Conservation (phyloP, 2,113 vertebrate species). For the Salvator merianae region DNA sequence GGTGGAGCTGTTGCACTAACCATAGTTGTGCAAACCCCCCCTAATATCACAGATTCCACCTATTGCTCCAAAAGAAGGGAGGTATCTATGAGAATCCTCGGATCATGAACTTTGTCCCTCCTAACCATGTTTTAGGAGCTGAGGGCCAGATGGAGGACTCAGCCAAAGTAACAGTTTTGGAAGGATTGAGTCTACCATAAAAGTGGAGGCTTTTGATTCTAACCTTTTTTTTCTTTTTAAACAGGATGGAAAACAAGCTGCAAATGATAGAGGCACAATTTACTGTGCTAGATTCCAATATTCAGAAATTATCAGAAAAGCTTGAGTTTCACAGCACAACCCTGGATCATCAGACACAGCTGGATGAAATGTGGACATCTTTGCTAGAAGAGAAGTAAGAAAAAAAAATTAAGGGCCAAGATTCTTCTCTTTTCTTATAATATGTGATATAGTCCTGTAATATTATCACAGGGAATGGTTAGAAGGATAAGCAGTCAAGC, state of each 20-base stretch:
- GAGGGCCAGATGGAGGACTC: not conserved
- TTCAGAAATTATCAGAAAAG: slow-evolving; percentile 57
- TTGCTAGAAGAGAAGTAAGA: slow-evolving; percentile 67
- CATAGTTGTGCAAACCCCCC: too few species aligned
- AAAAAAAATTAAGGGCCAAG: not conserved
- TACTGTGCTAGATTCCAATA: slow-evolving; percentile 64
- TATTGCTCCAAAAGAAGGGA: too few species aligned
- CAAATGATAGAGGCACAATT: slow-evolving; percentile 68
- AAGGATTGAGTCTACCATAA: not conserved
- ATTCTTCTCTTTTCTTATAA: not conserved
- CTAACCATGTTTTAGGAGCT: not conserved
- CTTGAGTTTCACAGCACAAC: slow-evolving; percentile 61
- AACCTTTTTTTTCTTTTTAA: not conserved
- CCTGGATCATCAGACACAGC: slow-evolving; percentile 55
- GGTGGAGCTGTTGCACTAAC: too few species aligned
- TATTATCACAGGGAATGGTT: not conserved
- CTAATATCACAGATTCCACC: too few species aligned
- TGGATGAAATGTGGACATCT: slow-evolving; percentile 50
- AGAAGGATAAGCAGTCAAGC: too few species aligned
- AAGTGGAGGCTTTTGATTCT: not conserved
- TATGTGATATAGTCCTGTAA: not conserved
- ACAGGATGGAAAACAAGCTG: slow-evolving; percentile 73
- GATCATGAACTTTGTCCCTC: too few species aligned
- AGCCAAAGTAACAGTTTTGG: not conserved
- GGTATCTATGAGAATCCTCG: too few species aligned